Conservation (phyloP, 2,888 invertebrate species). For the Caenorhabditis doughertyi region DNA sequence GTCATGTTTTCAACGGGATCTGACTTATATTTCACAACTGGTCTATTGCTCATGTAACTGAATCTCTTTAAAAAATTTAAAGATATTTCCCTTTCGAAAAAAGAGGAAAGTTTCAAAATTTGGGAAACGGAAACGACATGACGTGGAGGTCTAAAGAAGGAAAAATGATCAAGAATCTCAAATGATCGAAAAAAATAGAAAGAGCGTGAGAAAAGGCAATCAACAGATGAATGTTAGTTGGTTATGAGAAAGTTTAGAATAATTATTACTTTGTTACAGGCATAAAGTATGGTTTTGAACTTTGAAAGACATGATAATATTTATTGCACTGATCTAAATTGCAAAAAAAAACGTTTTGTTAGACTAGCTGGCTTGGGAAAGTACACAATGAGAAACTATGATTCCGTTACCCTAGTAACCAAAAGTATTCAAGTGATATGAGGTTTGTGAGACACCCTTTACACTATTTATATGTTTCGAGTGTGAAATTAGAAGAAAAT, state of each 20-base stretch:
- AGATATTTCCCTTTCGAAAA: neutral
- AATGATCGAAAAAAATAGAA: neutral
- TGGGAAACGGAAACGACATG: conserved; percentile 32
- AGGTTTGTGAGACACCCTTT: too few species aligned
- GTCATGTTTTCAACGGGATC: conserved; percentile 24
- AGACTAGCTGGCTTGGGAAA: too few species aligned
- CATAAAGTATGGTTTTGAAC: neutral
- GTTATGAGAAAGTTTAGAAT: neutral
- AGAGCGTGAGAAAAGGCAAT: conserved; percentile 31
- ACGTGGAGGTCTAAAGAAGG: conserved; percentile 37
- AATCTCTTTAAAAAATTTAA: neutral
- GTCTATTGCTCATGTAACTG: neutral
- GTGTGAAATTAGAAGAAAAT: too few species aligned
- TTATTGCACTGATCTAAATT: too few species aligned
- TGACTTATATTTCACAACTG: neutral
- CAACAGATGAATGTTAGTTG: conserved; percentile 23
- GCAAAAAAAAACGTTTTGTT: too few species aligned
- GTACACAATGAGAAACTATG: too few species aligned
- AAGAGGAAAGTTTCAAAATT: conserved; percentile 17
- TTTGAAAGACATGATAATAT: too few species aligned
- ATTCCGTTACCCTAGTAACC: too few species aligned
- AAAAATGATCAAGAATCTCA: conserved; percentile 48
- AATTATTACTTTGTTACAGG: too few species aligned
- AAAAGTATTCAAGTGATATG: too few species aligned
- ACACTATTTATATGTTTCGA: too few species aligned